These are phyloP conservation scores for Apodemus agrarius DNA, from an alignment of 2,797 vertebrate genomes.

Conservation along the genomic window DNA sequence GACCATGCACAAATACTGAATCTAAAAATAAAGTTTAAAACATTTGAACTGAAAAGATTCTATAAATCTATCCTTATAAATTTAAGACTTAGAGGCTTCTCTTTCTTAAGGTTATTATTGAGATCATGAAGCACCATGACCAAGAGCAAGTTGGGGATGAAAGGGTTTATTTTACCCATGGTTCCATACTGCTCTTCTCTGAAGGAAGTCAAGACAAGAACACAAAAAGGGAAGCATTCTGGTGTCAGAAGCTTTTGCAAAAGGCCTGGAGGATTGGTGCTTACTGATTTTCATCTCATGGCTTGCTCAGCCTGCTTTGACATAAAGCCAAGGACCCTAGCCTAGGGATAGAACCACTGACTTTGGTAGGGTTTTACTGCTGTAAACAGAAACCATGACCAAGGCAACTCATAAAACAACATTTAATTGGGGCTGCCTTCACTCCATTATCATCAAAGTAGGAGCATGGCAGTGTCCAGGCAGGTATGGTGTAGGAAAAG, in stretches of 20 bases:
- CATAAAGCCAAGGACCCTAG: neutral
- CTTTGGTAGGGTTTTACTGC: too few relatives aligned
- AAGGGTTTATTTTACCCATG: neutral
- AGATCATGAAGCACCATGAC: neutral
- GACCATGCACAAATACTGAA: neutral
- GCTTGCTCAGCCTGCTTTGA: neutral
- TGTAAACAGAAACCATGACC: too few relatives aligned
- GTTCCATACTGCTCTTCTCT: neutral
- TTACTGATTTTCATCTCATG: neutral
- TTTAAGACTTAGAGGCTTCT: neutral
- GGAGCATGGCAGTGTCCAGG: too few relatives aligned
- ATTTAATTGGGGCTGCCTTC: too few relatives aligned
- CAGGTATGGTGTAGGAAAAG: neutral
- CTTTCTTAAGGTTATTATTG: neutral
- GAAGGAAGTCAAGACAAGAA: neutral
- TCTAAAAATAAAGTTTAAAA: neutral
- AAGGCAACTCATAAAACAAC: too few relatives aligned
- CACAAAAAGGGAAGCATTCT: neutral
- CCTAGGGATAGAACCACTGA: neutral
- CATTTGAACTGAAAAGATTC: neutral
- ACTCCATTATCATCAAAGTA: too few relatives aligned
- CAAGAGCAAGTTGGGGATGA: neutral
- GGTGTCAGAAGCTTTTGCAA: neutral
- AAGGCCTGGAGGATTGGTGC: neutral
- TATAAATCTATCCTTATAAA: neutral